phyloP scores from a whole-genome alignment of 2,113 vertebrate genomes.

The Hirundichthys speculiger region DNA sequence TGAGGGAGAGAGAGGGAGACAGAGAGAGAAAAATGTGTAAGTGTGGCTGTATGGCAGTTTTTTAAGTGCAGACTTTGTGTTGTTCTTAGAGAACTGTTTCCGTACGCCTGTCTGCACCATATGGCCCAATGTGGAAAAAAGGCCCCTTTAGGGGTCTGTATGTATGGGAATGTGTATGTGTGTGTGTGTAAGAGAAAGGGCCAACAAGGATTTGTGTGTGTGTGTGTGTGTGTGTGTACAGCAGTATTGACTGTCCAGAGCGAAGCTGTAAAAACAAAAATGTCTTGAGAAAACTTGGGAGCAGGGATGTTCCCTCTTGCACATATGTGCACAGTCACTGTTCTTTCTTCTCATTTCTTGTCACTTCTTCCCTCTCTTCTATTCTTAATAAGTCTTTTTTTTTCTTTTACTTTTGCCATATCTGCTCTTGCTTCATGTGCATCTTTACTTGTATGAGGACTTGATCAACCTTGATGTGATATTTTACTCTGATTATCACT shows the following conservation, averaged over 20 bases:
- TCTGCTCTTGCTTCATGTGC: background rate
- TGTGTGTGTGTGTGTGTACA: conserved; percentile 30
- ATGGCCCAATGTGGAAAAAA: conserved; percentile 77
- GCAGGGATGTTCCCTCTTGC: conserved; percentile 8
- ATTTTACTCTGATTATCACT: conserved; percentile 19
- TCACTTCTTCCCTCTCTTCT: background rate
- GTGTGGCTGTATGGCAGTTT: conserved; percentile 50
- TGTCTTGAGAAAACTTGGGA: conserved; percentile 35
- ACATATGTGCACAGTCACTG: background rate
- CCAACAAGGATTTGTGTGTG: conserved; percentile 19
- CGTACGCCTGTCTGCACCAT: conserved; percentile 76
- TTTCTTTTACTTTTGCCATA: background rate
- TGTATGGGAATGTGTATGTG: conserved; percentile 28
- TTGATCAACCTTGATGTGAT: background rate
- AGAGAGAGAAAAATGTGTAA: conserved; percentile 7
- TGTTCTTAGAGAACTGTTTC: conserved; percentile 80
- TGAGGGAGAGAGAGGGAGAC: background rate
- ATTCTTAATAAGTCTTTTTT: background rate
- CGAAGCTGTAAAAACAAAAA: conserved; percentile 77
- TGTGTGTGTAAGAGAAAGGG: conserved; percentile 24
- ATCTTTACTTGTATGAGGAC: background rate
- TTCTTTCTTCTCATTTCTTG: background rate
- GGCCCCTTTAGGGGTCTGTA: conserved; percentile 69
- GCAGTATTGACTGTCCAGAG: conserved; percentile 53
- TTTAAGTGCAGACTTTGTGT: conserved; percentile 73